A percentile compares a stretch with the other conserved stretches of the same genome.
Conservation (phyloP, 2,888 invertebrate species). For the Nomada lathburiana region DNA sequence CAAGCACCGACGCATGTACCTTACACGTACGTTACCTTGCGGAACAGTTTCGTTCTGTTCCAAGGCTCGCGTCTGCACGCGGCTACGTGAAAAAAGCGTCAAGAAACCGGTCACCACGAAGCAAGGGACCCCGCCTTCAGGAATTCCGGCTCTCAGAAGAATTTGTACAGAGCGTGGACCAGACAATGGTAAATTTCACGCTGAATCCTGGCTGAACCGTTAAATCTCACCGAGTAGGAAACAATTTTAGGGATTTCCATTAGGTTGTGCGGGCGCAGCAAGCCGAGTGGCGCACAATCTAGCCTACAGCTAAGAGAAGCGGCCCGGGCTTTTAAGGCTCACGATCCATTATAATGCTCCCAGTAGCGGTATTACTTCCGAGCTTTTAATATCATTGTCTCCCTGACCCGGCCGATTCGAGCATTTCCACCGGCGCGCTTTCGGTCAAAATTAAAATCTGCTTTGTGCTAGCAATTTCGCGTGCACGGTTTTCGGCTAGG, state of each 20-base stretch:
- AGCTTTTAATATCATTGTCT: slow-evolving; percentile 63
- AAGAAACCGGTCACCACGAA: not conserved
- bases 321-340: slow-evolving; percentile 37
- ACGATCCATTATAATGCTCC: slow-evolving; percentile 54
- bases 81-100: not conserved
- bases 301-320: slow-evolving; percentile 38
- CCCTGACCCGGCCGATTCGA: slow-evolving; percentile 46
- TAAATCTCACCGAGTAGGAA: slow-evolving; percentile 50
- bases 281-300: slow-evolving; percentile 25
- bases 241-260: slow-evolving; percentile 59
- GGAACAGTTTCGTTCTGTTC: no score
- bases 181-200: slow-evolving; percentile 33
- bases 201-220: slow-evolving; percentile 18
- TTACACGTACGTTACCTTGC: not conserved
- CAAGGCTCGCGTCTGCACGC: not conserved
- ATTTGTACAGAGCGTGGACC: not conserved
- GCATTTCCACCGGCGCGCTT: slow-evolving; percentile 28
- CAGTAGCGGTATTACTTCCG: slow-evolving; percentile 53
- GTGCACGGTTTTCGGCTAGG: slow-evolving; percentile 13
- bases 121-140: not conserved
- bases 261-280: slow-evolving; percentile 22
- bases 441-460: slow-evolving; percentile 57
- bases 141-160: not conserved
- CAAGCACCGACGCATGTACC: not conserved
- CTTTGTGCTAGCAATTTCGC: slow-evolving; percentile 48